Evolutionary conservation across 2,888 invertebrate species (phyloP).

Genomic region (Entomobrya proxima): DNA sequence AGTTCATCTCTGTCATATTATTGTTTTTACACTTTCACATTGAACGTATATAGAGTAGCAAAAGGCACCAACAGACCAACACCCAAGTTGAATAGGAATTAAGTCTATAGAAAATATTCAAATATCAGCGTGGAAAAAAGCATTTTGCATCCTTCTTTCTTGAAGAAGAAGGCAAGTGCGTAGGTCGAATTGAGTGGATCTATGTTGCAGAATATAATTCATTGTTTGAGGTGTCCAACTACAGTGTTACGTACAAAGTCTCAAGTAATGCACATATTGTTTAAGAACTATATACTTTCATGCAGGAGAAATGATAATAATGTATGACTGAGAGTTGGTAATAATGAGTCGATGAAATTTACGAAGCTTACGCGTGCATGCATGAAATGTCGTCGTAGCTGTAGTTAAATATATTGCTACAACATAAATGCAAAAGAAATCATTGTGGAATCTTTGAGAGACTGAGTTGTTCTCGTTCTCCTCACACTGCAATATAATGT

Average conservation of each 20-base stretch:
- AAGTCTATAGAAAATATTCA: no score
- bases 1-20: background rate
- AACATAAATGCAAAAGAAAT: background rate
- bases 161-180: no score
- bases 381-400: constrained; percentile 9
- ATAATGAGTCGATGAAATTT: constrained; percentile 32
- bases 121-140: no score
- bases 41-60: background rate
- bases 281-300: background rate
- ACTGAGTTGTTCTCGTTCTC: background rate
- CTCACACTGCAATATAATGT: background rate
- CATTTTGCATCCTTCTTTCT: no score
- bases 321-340: background rate
- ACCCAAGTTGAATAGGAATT: no score
- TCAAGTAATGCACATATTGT: constrained; percentile 30
- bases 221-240: no score
- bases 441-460: background rate
- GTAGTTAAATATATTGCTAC: constrained; percentile 1
- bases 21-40: background rate
- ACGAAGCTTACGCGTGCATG: constrained; percentile 15
- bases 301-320: background rate
- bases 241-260: no score
- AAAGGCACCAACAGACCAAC: no score
- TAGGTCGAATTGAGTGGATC: no score
- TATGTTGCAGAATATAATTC: no score